Evolutionary conservation across 1,140 invertebrate species (phyloP).

Genomic region (Sarcophaga peregrina): DNA sequence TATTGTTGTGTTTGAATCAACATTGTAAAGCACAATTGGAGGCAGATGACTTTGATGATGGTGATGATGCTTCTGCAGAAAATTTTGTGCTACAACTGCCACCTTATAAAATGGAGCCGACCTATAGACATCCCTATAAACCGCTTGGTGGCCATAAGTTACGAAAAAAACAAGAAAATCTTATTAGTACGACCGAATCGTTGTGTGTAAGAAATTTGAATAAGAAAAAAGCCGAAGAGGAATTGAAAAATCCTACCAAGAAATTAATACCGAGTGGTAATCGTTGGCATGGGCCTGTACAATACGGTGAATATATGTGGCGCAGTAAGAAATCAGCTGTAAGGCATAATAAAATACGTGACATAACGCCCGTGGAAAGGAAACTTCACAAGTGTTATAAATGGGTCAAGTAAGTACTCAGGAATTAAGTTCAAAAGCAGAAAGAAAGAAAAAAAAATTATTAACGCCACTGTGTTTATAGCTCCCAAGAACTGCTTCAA

Average conservation of each 20-base stretch:
- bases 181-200: background rate
- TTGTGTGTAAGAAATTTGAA: conserved; percentile 4
- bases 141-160: background rate
- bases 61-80: background rate
- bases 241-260: conserved; percentile 17
- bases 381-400: conserved; percentile 20
- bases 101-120: background rate
- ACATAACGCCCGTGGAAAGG: conserved; percentile 5
- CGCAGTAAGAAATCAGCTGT: background rate
- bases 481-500: background rate
- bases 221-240: conserved; percentile 18
- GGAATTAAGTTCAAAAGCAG: background rate
- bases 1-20: too few species aligned
- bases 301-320: background rate
- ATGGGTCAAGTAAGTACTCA: conserved; percentile 25
- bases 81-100: background rate
- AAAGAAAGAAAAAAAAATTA: too few species aligned
- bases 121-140: background rate
- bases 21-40: too few species aligned
- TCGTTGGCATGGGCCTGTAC: conserved; percentile 33
- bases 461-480: background rate
- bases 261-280: background rate
- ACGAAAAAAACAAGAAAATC: background rate
- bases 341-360: background rate
- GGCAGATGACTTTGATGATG: background rate